phyloP scores from a whole-genome alignment of 2,113 vertebrate genomes.

The Xenopus laevis region DNA sequence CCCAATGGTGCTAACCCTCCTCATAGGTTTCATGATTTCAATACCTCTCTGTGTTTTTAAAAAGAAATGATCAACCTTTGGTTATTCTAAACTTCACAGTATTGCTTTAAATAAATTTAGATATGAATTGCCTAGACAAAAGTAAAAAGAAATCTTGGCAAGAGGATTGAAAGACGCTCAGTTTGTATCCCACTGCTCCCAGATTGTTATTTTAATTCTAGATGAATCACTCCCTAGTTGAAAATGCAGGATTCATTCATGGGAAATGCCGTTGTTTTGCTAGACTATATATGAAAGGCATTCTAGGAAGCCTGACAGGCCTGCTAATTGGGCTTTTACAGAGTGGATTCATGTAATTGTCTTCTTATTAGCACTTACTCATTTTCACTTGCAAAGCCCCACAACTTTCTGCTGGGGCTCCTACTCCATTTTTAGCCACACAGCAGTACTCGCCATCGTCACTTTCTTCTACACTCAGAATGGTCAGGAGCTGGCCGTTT shows the following conservation, averaged over 20 bases:
- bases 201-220: too few relatives aligned
- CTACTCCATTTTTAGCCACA: constrained; percentile 80
- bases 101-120: too few relatives aligned
- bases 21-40: too few relatives aligned
- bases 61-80: too few relatives aligned
- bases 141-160: too few relatives aligned
- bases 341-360: not conserved
- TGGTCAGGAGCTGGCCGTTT: constrained; percentile 86
- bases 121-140: too few relatives aligned
- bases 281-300: constrained; percentile 9
- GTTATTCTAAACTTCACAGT: too few relatives aligned
- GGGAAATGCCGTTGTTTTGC: not conserved
- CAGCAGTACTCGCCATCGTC: constrained; percentile 95
- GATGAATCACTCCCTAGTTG: not conserved
- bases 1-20: too few relatives aligned
- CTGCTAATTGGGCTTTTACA: constrained; percentile 8
- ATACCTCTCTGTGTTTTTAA: too few relatives aligned
- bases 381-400: constrained; percentile 97
- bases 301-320: not conserved
- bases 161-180: too few relatives aligned
- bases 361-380: constrained; percentile 74
- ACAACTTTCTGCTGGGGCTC: constrained; percentile 82
- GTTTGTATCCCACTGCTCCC: too few relatives aligned
- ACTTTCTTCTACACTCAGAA: constrained; percentile 81
- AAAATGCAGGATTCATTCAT: not conserved